phyloP scores from a whole-genome alignment of 2,797 vertebrate genomes.

The Ambastaia sidthimunki region DNA sequence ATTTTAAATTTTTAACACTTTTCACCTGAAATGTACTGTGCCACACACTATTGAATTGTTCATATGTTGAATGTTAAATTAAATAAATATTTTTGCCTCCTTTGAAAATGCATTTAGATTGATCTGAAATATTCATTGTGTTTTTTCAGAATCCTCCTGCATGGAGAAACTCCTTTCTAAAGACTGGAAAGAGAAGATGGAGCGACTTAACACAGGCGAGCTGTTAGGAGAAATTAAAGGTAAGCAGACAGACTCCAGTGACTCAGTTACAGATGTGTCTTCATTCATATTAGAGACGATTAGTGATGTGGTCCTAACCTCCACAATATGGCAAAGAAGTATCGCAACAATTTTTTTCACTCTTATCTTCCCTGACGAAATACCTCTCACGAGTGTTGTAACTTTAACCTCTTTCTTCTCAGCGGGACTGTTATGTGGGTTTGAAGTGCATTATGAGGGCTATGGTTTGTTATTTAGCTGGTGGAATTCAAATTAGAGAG shows the following conservation, averaged over 20 bases:
- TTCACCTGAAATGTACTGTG: background rate
- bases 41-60: background rate
- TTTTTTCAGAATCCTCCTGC: conserved; percentile 82
- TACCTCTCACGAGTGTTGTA: conserved; percentile 64
- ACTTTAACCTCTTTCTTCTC: conserved; percentile 60
- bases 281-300: conserved; percentile 66
- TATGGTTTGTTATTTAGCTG: background rate
- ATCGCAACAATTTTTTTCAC: conserved; percentile 64
- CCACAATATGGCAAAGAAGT: conserved; percentile 71
- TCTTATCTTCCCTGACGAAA: conserved; percentile 66
- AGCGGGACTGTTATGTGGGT: conserved; percentile 45
- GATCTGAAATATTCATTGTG: conserved; percentile 28
- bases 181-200: conserved; percentile 94
- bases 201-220: conserved; percentile 86
- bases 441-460: background rate
- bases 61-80: background rate
- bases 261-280: conserved; percentile 25
- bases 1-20: background rate
- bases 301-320: conserved; percentile 64
- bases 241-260: conserved; percentile 59
- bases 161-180: conserved; percentile 91
- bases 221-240: conserved; percentile 91
- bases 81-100: background rate
- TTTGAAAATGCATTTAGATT: background rate
- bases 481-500: background rate